phyloP scores from a whole-genome alignment of 1,140 invertebrate genomes.

The Scaptomyza graminum region DNA sequence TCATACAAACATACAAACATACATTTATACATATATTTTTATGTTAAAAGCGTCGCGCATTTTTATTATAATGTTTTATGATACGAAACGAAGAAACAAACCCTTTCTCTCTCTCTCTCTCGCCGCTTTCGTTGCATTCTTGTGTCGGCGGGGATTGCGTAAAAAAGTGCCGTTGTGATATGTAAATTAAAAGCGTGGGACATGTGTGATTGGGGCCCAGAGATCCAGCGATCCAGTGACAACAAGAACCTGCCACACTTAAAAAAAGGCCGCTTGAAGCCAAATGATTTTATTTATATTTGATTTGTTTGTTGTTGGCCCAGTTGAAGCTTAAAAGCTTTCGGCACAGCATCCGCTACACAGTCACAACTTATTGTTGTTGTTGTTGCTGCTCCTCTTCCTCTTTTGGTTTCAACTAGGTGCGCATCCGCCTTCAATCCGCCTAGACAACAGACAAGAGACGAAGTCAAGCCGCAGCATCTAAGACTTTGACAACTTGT shows the following conservation, averaged over 20 bases:
- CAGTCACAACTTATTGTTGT: constrained; percentile 25
- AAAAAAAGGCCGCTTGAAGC: constrained; percentile 8
- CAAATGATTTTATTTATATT: too few species aligned
- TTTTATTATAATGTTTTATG: constrained; percentile 79
- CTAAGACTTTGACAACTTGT: constrained; percentile 64
- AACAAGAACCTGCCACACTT: constrained; percentile 40
- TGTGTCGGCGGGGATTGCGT: constrained; percentile 67
- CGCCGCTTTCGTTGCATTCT: constrained; percentile 62
- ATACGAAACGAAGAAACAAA: constrained; percentile 60
- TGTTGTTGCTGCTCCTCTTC: constrained; percentile 47
- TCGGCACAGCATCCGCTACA: constrained; percentile 71
- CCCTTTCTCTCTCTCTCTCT: constrained; percentile 57
- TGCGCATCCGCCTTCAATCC: constrained; percentile 74
- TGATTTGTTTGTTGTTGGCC: constrained; percentile 64
- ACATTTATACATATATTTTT: constrained; percentile 49
- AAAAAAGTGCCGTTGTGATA: constrained; percentile 70
- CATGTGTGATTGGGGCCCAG: constrained; percentile 54
- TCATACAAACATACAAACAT: constrained; percentile 24
- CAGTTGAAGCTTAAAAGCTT: constrained; percentile 55
- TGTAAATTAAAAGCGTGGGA: constrained; percentile 78
- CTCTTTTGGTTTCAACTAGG: constrained; percentile 74
- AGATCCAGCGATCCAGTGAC: constrained; percentile 11
- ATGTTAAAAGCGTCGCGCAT: constrained; percentile 75
- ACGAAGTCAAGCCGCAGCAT: constrained; percentile 15
- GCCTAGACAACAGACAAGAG: constrained; percentile 6